Base-by-base conservation (phyloP, 1,140 invertebrate genomes). In the Orius insidiosus region DNA sequence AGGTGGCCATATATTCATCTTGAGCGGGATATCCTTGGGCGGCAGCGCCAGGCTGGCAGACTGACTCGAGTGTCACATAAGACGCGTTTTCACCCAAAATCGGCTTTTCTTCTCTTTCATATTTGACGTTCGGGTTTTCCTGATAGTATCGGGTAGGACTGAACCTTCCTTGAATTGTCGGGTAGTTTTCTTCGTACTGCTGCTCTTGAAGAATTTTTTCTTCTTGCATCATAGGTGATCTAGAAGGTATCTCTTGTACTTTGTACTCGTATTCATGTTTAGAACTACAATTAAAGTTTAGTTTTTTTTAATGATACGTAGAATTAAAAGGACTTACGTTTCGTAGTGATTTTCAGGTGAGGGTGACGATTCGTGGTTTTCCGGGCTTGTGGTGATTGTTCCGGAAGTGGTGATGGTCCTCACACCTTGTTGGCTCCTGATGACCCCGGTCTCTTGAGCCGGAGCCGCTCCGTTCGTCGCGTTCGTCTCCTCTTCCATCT, bases 401-500 rank as follows among this genome's bases (percentile, higher is more conserved):
- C 54, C 52, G 15, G 54, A 49, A 9, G 54, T 54, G n/a, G 54
- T 53, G 36, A 55, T 55, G 6, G 52, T 55, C 10, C 54, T 47
- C 14, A 53, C 47, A 14, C 52, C 50, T 5, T 33, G 46, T 10
- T 49, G 50, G 30, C 51, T 49, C 16, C 52, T 47, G 34, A 54
- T 56, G 14, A 54, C 53, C 16, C 46, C 45, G 45, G 41, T 41
- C n/a, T 36, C 48, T 33, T 45, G 32, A 32, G 9, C 38, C 45
- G 18, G 15, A 11, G 18, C 24, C 31, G 37, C 30, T 40, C 16
- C 31, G 16, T n/a, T n/a, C n/a, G 16, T 14, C 32, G 16, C 18
- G 3, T 9, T 24, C 14, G 24, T 34, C 24, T 24, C 24, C 24
- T 43, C 41, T 5, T 43, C 15, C 30, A 15, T 10, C 18, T 14